phyloP scores from a whole-genome alignment of 2,113 vertebrate genomes.

The Myrmecophaga tridactyla region DNA sequence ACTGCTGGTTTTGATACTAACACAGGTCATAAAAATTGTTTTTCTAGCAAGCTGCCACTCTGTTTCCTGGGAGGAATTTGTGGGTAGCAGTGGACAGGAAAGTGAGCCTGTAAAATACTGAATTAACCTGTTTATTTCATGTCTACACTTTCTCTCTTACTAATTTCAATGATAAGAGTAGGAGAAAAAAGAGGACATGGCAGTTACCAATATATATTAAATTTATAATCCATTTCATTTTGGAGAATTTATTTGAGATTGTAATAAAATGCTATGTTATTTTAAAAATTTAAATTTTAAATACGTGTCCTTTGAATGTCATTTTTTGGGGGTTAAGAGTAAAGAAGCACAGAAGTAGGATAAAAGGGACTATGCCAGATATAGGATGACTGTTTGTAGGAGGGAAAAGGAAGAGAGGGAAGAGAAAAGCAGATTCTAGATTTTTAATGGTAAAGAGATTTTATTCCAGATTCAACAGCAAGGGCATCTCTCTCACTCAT shows the following conservation, averaged over 20 bases:
- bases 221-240: neutral
- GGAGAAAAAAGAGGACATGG: neutral
- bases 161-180: constrained; percentile 25
- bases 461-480: neutral
- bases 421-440: neutral
- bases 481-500: neutral
- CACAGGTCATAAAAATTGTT: neutral
- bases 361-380: neutral
- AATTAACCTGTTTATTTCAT: neutral
- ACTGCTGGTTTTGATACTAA: neutral
- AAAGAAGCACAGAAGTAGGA: neutral
- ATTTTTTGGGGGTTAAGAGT: neutral
- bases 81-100: neutral
- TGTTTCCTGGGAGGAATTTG: neutral
- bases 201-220: neutral
- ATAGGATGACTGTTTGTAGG: neutral
- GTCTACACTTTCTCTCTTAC: neutral
- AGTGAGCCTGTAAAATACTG: neutral
- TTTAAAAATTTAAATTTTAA: neutral
- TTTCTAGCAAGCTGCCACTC: neutral
- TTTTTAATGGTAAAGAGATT: neutral
- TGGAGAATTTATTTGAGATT: neutral
- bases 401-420: neutral
- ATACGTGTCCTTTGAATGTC: neutral
- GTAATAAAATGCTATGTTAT: neutral